Evolutionary conservation across 2,797 vertebrate genomes (phyloP).

Genomic region (Harpagifer antarcticus): DNA sequence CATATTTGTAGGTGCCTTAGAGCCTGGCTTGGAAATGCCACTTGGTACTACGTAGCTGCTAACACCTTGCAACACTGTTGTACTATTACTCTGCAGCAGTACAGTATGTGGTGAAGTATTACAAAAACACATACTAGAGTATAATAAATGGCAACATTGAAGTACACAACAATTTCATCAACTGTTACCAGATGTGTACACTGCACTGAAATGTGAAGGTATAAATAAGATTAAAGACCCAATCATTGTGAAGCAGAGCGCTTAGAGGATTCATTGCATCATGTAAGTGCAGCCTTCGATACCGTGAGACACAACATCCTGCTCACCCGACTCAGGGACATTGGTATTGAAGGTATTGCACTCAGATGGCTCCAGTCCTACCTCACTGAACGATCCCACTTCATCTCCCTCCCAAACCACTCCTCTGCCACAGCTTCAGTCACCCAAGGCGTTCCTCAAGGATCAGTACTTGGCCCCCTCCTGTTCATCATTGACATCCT

Average conservation of each 20-base stretch:
- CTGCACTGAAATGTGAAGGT: neutral
- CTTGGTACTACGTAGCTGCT: conserved; percentile 25
- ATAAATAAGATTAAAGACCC: neutral
- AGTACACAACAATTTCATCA: neutral
- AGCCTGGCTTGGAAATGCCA: conserved; percentile 55
- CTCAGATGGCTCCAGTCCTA: too few species aligned
- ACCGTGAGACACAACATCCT: too few species aligned
- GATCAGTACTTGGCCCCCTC: too few species aligned
- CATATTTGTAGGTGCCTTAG: conserved; percentile 44
- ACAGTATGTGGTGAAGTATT: neutral
- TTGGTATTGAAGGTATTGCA: too few species aligned
- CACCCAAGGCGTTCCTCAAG: too few species aligned
- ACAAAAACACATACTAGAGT: neutral
- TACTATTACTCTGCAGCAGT: conserved; percentile 27
- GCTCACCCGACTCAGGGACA: too few species aligned
- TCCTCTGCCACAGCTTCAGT: too few species aligned
- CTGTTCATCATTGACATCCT: too few species aligned
- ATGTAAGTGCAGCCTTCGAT: too few species aligned
- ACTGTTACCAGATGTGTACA: neutral
- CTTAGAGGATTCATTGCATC: neutral
- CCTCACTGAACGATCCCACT: too few species aligned
- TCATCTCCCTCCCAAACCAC: too few species aligned
- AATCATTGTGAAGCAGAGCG: neutral
- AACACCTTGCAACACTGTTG: conserved; percentile 34
- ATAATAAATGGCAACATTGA: neutral